Conservation (phyloP, 2,113 vertebrate species). For the Urocitellus parryii region DNA sequence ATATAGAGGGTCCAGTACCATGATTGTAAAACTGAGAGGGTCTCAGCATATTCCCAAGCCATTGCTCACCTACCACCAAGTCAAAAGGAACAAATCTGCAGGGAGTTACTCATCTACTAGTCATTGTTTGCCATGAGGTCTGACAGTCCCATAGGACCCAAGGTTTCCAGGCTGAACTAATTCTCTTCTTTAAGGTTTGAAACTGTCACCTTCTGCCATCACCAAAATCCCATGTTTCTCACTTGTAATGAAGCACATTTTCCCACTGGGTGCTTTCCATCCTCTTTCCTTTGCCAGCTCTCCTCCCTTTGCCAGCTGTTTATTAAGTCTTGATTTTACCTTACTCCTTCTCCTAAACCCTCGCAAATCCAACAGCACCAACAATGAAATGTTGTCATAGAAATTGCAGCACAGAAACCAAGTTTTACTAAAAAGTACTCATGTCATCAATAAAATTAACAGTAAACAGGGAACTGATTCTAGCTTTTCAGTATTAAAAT, state of each 20-base stretch:
- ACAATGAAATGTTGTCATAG: neutral
- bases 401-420: neutral
- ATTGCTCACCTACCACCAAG: neutral
- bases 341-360: neutral
- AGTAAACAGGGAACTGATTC: neutral
- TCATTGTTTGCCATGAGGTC: too few relatives aligned
- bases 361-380: neutral
- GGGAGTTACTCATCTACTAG: neutral
- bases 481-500: neutral
- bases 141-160: neutral
- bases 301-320: neutral
- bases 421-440: neutral
- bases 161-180: neutral
- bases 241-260: neutral
- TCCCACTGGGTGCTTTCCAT: neutral
- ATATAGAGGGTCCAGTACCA: accelerated
- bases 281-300: neutral
- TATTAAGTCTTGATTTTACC: neutral
- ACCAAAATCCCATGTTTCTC: neutral
- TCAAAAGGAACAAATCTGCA: neutral
- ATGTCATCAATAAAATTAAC: neutral
- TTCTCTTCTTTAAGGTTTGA: neutral
- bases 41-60: neutral
- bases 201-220: neutral
- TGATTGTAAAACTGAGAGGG: neutral